Evolutionary conservation across 1,140 invertebrate genomes (phyloP).

Genomic region (Palaemon carinicauda): DNA sequence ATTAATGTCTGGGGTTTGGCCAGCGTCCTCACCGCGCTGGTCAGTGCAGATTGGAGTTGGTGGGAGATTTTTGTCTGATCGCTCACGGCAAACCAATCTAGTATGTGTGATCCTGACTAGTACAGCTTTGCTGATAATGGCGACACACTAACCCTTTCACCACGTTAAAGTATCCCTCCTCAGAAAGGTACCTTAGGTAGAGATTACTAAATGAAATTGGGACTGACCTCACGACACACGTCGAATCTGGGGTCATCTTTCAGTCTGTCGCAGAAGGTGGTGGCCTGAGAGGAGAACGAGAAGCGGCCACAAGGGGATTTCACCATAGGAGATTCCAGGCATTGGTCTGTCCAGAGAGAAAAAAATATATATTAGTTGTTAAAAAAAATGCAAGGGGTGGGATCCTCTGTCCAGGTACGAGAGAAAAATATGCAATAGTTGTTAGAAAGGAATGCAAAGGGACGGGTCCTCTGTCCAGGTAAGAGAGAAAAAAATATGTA

Average conservation of each 20-base stretch:
- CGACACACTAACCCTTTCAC: too few species aligned
- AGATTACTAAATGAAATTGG: background rate
- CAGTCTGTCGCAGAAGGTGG: conserved; percentile 72
- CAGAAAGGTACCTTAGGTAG: too few species aligned
- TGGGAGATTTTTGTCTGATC: too few species aligned
- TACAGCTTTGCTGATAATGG: too few species aligned
- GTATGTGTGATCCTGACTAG: too few species aligned
- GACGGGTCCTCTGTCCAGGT: background rate
- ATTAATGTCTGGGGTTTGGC: too few species aligned
- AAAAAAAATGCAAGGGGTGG: background rate
- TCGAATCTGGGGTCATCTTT: conserved; percentile 73
- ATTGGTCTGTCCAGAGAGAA: conserved; percentile 70
- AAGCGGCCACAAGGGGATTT: conserved; percentile 63
- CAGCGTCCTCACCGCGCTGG: too few species aligned
- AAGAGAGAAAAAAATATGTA: background rate
- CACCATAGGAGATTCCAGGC: conserved; percentile 69
- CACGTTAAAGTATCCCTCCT: too few species aligned
- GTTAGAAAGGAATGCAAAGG: background rate
- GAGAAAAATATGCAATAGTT: too few species aligned
- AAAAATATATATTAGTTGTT: too few species aligned
- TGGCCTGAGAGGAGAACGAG: conserved; percentile 67
- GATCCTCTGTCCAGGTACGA: background rate
- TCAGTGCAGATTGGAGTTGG: too few species aligned
- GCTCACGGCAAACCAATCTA: too few species aligned
- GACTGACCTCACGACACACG: conserved; percentile 71